Evolutionary conservation across 2,113 vertebrate genomes (phyloP), one percentile per base, ranked within the genome.

Genomic region (Archocentrus centrarchus): DNA sequence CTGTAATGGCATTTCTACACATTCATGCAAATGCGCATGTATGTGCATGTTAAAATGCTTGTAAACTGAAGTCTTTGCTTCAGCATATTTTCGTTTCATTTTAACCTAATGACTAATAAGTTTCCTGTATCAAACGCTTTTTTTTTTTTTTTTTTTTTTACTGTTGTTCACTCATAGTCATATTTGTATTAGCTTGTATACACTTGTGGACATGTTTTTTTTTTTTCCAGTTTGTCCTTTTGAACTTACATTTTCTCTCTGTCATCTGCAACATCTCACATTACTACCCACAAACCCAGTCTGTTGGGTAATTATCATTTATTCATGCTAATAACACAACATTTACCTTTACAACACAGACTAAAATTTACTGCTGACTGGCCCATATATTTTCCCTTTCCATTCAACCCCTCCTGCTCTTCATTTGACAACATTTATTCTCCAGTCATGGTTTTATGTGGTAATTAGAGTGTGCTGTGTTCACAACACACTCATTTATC

Each of bases 291-390:
- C 76, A 81, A 63, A 80, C 59, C 1, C 17, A 80, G 14, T 57
- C 55, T 57, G 37, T 4, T 78, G 47, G n/a, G 84, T 90, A 79
- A 88, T 88, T 81, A 75, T 59, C 1, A 83, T 83, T 58, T 59
- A 75, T 87, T 86, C 32, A 76, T 39, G 70, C n/a, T 84, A 87
- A 90, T 75, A 75, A 82, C 85, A 85, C 55, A 30, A 68, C 70
- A 73, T 79, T 88, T 78, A 85, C 63, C 7, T 87, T 59, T 57
- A 80, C 32, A 61, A 37, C 58, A 41, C 27, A 57, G 62, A 57
- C 18, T 3, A 30, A 32, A 73, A 63, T 81, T 15, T 68, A 83
- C 2, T 59, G 35, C n/a, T 76, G 63, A 58, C 22, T 82, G 59
- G 30, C 6, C 30, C 13, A 1, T 58, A 58, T 75, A 30, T 88